Conservation (phyloP, 2,888 invertebrate species). For the Acleris literana region DNA sequence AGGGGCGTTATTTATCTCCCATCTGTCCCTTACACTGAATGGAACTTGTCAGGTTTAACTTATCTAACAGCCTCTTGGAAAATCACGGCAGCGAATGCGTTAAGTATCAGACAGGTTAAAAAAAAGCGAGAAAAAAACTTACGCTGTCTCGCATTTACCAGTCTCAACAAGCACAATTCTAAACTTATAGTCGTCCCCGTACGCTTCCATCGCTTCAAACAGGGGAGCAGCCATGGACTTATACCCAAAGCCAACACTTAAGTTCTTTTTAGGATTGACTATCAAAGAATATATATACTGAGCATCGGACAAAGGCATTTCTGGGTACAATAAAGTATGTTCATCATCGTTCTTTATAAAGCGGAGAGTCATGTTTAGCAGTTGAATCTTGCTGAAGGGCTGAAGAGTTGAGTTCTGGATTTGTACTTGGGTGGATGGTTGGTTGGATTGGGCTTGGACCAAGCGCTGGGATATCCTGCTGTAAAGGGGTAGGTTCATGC, state of each 20-base stretch:
- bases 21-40: no score
- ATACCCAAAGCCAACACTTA: conserved; percentile 39
- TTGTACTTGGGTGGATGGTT: conserved; percentile 1
- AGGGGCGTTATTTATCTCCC: no score
- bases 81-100: not conserved
- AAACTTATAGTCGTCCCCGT: conserved; percentile 39
- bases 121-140: conserved; percentile 24
- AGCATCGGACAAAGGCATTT: conserved; percentile 47
- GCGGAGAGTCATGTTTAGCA: conserved; percentile 48
- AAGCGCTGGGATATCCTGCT: conserved; percentile 27
- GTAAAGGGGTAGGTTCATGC: conserved; percentile 1
- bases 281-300: conserved; percentile 46
- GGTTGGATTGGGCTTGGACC: conserved; percentile 5
- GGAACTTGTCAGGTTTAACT: no score
- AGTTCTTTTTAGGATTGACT: conserved; percentile 29
- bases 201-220: conserved; percentile 47
- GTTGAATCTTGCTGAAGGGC: conserved; percentile 40
- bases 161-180: conserved; percentile 32
- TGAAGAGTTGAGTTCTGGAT: not conserved
- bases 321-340: conserved; percentile 46
- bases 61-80: no score
- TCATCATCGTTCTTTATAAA: conserved; percentile 52
- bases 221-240: conserved; percentile 48
- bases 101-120: not conserved
- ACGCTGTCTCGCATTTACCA: conserved; percentile 35